Evolutionary conservation across 2,888 invertebrate species (phyloP), one percentile per base, ranked within the genome.

Genomic region (Coelinius sp.): DNA sequence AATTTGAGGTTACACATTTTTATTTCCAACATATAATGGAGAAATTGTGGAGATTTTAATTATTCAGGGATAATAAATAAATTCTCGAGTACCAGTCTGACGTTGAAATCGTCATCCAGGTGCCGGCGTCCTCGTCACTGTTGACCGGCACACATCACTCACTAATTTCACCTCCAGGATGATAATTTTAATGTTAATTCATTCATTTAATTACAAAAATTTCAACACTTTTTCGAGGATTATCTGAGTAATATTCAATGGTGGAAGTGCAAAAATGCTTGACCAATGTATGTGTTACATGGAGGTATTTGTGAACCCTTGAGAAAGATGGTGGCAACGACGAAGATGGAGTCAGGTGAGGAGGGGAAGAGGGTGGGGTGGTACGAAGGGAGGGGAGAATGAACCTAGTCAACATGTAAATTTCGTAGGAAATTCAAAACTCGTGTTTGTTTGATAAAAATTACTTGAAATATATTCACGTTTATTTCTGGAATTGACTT

Each of bases 271-370:
- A 44, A 53, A 59, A 59, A 49, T 44, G 65, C 56, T 64, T 65
- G 56, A 64, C 53, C 31, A 22, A 44, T 65, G 65, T 68, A 62
- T 72, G 63, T 66, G 71, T 71, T 71, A 68, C 71, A 73, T 68
- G 66, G 71, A 68, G 73, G 74, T 67, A 62, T 66, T 67, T 46
- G 70, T 65, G 70, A 56, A 41, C 56, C 65, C 68, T 70, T 73
- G 71, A 70, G 72, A 76, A 73, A 75, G 73, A 73, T 68, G 71
- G 75, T 73, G 69, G 68, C 73, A 72, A 75, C 73, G 78, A 72
- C 68, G 68, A 68, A 76, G 75, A 78, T 76, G 73, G 71, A 77
- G 72, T 63, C 73, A 75, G 70, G 70, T 56, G 66, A 25, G 73
- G 76, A 74, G 69, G 75, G 76, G 69, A 64, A 41, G 71, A 25